A percentile compares a stretch with the other conserved stretches of the same genome.
Conservation (phyloP, 2,113 vertebrate genomes). For the Pteropus alecto region DNA sequence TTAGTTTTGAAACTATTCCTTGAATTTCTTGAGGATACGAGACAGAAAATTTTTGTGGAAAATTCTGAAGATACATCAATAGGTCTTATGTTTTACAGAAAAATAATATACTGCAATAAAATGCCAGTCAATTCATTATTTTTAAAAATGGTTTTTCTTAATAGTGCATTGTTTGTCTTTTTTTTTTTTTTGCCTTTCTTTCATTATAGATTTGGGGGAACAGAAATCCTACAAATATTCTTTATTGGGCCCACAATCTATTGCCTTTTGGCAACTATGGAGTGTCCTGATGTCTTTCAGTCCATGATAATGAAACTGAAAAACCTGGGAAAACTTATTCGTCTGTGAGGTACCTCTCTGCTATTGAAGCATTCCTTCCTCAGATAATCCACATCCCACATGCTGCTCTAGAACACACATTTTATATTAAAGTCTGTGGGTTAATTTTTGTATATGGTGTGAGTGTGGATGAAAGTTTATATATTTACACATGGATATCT, state of each 20-base stretch:
- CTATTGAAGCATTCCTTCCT: not conserved
- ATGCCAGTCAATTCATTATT: not conserved
- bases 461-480: not conserved
- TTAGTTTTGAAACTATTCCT: not conserved
- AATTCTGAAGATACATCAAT: not conserved
- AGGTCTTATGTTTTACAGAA: not conserved
- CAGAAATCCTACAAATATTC: not conserved
- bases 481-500: not conserved
- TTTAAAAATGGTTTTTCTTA: not conserved
- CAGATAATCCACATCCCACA: not conserved
- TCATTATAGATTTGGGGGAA: not conserved
- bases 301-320: not conserved
- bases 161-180: not conserved
- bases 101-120: not conserved
- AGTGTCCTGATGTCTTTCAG: not conserved
- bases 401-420: not conserved
- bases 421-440: not conserved
- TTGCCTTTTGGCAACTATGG: not conserved
- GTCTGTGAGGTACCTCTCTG: not conserved
- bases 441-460: not conserved
- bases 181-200: not conserved
- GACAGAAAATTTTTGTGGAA: not conserved
- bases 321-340: not conserved
- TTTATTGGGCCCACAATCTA: not conserved
- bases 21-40: not conserved